A percentile compares a stretch with the other conserved stretches of the same genome.
Evolutionary conservation across 2,113 vertebrate genomes (phyloP).

Genomic region (Rhinolophus ferrumequinum): DNA sequence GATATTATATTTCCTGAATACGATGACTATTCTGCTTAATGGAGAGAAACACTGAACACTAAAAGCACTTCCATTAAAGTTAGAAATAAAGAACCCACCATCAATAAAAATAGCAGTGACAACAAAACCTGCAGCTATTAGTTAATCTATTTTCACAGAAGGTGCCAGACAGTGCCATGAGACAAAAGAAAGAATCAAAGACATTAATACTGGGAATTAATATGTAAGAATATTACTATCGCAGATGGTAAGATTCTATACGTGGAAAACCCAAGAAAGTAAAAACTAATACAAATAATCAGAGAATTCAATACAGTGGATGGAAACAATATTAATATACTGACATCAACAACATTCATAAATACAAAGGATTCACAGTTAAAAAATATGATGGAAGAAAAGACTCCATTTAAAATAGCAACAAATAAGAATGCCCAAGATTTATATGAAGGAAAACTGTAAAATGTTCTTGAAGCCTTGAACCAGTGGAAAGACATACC

Average conservation of each 20-base stretch:
- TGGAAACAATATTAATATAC: neutral
- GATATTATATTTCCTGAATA: neutral
- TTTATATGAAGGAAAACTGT: neutral
- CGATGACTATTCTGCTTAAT: neutral
- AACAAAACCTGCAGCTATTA: neutral
- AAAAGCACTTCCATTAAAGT: neutral
- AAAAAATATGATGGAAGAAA: neutral
- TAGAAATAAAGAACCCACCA: neutral
- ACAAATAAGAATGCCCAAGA: neutral
- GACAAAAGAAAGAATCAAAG: neutral
- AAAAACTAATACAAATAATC: conserved; percentile 43
- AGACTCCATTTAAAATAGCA: neutral
- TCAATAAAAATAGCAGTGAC: neutral
- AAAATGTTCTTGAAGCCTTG: neutral
- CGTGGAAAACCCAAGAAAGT: neutral
- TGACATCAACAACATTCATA: conserved; percentile 34
- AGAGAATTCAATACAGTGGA: neutral
- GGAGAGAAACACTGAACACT: neutral
- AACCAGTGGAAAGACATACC: neutral
- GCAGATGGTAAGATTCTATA: neutral
- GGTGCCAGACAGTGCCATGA: neutral
- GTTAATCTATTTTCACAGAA: neutral
- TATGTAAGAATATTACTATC: neutral
- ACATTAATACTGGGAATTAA: neutral
- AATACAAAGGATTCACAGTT: neutral